A percentile compares a stretch with the other conserved stretches of the same genome.
These are phyloP conservation scores for Loxodonta africana DNA, from an alignment of 2,113 vertebrate species.

Conservation along the genomic window DNA sequence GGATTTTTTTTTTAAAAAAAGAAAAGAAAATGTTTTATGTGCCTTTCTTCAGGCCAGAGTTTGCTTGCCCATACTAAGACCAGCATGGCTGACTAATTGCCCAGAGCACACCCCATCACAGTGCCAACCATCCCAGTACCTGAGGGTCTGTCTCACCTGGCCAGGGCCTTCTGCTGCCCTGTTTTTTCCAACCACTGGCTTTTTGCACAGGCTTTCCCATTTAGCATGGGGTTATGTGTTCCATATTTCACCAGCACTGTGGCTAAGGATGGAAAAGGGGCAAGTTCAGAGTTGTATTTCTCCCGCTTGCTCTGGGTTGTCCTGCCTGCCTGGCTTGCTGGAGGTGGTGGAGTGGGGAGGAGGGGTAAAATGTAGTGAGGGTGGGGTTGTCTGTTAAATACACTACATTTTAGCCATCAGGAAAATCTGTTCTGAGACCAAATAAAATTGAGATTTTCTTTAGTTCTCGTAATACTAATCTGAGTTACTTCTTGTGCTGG, in stretches of 20 bases:
- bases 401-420: background rate
- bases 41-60: background rate
- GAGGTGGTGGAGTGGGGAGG: background rate
- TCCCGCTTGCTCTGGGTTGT: background rate
- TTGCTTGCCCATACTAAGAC: slow-evolving; percentile 14
- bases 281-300: background rate
- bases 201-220: background rate
- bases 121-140: background rate
- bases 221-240: background rate
- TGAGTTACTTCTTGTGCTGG: background rate
- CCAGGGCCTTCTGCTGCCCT: background rate
- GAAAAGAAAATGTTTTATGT: slow-evolving; percentile 13
- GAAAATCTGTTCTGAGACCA: slow-evolving; percentile 16
- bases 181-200: background rate
- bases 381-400: background rate
- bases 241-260: background rate
- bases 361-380: background rate
- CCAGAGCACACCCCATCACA: background rate
- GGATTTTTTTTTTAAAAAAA: slow-evolving; percentile 35
- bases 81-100: background rate
- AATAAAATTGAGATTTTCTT: slow-evolving; percentile 42
- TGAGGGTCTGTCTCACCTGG: background rate
- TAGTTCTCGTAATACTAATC: slow-evolving; percentile 5
- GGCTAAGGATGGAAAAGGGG: background rate
- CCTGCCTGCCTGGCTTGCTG: background rate